Conservation (phyloP, 1,140 invertebrate species). For the Ptiloglossa arizonensis region DNA sequence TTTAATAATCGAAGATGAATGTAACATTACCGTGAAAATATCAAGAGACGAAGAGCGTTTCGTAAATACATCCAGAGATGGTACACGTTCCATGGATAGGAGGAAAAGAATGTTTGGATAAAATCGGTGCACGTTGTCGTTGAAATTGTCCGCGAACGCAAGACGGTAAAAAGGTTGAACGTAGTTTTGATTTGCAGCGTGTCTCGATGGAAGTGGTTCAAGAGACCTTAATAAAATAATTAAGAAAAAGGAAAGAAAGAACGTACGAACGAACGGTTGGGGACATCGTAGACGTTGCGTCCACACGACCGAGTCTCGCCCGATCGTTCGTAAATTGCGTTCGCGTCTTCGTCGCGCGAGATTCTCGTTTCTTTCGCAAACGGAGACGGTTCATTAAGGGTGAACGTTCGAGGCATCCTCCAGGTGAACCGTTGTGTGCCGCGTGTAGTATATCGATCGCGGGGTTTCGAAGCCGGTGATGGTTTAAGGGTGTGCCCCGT, state of each 20-base stretch:
- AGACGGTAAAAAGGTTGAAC: no score
- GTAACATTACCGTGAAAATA: no score
- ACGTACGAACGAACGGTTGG: background rate
- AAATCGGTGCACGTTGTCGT: no score
- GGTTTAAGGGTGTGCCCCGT: slow-evolving; percentile 36
- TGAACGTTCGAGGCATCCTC: slow-evolving; percentile 18
- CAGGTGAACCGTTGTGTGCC: slow-evolving; percentile 16
- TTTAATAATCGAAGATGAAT: no score
- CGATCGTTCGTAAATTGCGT: background rate
- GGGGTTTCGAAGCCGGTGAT: slow-evolving; percentile 29
- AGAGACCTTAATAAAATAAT: background rate
- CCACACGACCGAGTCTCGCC: background rate
- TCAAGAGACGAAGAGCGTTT: no score
- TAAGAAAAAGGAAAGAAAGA: background rate
- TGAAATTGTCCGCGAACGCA: no score
- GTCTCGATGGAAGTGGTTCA: background rate
- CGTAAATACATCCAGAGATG: no score
- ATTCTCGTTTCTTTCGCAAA: background rate
- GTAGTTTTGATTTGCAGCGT: no score
- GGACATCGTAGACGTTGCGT: background rate
- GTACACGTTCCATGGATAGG: no score
- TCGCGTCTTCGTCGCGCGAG: background rate
- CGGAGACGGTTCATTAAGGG: slow-evolving; percentile 30
- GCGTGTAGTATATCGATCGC: slow-evolving; percentile 44
- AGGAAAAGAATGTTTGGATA: no score